Evolutionary conservation across 1,140 invertebrate species (phyloP).

Genomic region (Apis mellifera): DNA sequence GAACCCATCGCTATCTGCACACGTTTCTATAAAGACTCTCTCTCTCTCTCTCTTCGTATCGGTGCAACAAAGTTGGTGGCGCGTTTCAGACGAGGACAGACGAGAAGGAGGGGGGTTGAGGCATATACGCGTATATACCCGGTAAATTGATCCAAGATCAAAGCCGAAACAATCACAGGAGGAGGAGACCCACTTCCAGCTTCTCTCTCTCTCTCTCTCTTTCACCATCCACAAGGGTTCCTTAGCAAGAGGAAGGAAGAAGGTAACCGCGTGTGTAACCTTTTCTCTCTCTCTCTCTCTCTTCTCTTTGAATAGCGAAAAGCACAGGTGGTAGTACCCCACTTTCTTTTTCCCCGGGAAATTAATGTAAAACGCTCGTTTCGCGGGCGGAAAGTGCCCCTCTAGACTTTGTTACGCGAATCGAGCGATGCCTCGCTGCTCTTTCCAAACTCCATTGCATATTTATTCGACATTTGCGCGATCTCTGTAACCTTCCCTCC

Average conservation of each 20-base stretch:
- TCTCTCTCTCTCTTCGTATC: not conserved
- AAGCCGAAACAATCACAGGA: constrained; percentile 81
- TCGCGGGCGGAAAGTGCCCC: constrained; percentile 4
- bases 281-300: constrained; percentile 37
- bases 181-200: constrained; percentile 67
- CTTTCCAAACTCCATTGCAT: constrained; percentile 49
- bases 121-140: constrained; percentile 75
- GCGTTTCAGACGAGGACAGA: constrained; percentile 58
- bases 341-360: constrained; percentile 44
- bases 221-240: constrained; percentile 26
- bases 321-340: constrained; percentile 40
- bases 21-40: constrained; percentile 15
- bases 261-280: constrained; percentile 78
- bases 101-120: constrained; percentile 39
- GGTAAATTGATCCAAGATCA: constrained; percentile 82
- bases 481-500: constrained; percentile 11
- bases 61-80: not conserved
- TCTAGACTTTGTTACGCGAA: constrained; percentile 17
- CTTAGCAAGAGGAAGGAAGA: constrained; percentile 20
- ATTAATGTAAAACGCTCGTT: constrained; percentile 61
- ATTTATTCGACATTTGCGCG: constrained; percentile 64
- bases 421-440: constrained; percentile 16
- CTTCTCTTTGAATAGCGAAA: constrained; percentile 28
- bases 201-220: constrained; percentile 16
- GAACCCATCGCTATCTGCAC: not conserved